Percentiles rank a stretch among this genome's conserved stretches.
These are phyloP conservation scores for Helicoverpa armigera DNA, from an alignment of 1,140 invertebrate species.

Conservation along the genomic window DNA sequence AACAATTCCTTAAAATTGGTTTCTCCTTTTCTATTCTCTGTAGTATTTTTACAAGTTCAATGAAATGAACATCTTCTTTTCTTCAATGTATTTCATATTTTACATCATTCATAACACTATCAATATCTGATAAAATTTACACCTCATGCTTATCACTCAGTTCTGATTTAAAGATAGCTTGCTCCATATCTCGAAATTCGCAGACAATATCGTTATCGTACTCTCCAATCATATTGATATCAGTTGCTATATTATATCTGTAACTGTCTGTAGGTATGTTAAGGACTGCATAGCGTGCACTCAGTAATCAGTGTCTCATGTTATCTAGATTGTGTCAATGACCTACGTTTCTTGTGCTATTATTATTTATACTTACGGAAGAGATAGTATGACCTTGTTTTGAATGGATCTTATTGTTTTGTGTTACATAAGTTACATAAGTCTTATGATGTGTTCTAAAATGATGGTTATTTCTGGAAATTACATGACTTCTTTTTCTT, in stretches of 20 bases:
- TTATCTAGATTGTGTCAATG: conserved; percentile 2
- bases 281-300: not conserved
- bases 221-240: conserved; percentile 1
- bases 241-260: not conserved
- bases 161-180: not conserved
- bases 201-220: not conserved
- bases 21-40: too few relatives aligned
- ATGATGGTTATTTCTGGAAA: too few relatives aligned
- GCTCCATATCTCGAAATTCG: not conserved
- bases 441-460: too few relatives aligned
- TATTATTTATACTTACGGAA: not conserved
- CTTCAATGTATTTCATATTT: not conserved
- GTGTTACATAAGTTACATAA: not conserved
- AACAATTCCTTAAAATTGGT: too few relatives aligned
- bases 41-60: too few relatives aligned
- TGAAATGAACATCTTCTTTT: not conserved
- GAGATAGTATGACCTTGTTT: not conserved
- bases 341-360: not conserved
- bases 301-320: not conserved
- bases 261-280: not conserved
- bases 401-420: not conserved
- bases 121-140: not conserved
- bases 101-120: not conserved
- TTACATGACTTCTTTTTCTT: too few relatives aligned
- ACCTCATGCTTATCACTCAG: not conserved